Percentiles rank a stretch among this genome's conserved stretches.
phyloP scores from a whole-genome alignment of 2,797 vertebrate species.

The Sternarchorhynchus goeldii region DNA sequence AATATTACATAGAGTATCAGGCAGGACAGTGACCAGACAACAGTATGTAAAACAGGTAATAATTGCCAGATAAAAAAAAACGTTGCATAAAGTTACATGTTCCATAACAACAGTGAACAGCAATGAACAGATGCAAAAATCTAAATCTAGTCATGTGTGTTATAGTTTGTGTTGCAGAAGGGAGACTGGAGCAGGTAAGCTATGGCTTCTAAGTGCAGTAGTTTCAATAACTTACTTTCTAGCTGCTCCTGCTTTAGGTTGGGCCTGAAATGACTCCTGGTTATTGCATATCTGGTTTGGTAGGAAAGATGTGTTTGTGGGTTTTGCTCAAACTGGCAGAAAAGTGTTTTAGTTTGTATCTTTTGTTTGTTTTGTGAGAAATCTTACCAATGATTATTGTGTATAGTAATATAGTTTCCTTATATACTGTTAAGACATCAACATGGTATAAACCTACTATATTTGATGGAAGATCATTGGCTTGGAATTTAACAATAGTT shows the following conservation, averaged over 20 bases:
- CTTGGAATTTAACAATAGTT: not conserved
- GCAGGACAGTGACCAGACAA: not conserved
- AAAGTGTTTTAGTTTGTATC: not conserved
- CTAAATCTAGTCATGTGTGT: too few relatives aligned
- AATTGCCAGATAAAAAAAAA: too few relatives aligned
- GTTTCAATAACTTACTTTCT: not conserved
- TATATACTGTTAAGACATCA: too few relatives aligned
- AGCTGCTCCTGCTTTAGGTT: not conserved
- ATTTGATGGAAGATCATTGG: not conserved
- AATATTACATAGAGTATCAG: not conserved
- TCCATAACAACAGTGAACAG: not conserved
- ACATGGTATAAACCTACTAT: too few relatives aligned
- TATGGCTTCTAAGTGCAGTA: not conserved
- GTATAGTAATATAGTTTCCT: not conserved
- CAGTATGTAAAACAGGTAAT: too few relatives aligned
- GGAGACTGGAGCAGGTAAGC: not conserved
- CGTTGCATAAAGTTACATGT: too few relatives aligned
- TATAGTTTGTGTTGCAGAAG: not conserved
- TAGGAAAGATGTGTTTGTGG: conserved; percentile 35
- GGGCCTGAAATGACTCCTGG: not conserved
- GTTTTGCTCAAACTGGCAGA: not conserved
- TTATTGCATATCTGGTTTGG: conserved; percentile 27
- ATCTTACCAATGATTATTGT: not conserved
- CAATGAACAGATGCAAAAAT: not conserved
- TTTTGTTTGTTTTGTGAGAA: conserved; percentile 5